Conservation (phyloP, 2,888 invertebrate genomes). For the Rhagophthalmus giganteus region DNA sequence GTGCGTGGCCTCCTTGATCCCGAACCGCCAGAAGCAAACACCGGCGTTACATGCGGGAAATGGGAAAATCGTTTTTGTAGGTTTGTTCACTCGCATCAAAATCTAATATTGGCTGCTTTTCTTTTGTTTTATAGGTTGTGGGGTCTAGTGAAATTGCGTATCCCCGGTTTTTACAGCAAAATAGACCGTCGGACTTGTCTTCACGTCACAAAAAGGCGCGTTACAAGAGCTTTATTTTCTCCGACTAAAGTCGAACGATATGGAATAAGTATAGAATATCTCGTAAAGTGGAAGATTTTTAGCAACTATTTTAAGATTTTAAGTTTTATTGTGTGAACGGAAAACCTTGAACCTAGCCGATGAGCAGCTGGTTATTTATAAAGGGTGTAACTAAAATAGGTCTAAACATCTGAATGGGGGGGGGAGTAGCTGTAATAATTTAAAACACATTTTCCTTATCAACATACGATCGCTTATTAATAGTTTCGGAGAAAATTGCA, state of each 20-base stretch:
- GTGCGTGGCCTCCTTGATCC: slow-evolving; percentile 40
- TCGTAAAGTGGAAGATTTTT: too few relatives aligned
- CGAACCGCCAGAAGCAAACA: slow-evolving; percentile 33
- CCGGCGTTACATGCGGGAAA: slow-evolving; percentile 34
- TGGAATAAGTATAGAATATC: too few relatives aligned
- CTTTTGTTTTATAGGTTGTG: slow-evolving; percentile 29
- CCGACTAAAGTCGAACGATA: neutral
- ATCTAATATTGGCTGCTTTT: slow-evolving; percentile 31
- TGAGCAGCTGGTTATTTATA: too few relatives aligned
- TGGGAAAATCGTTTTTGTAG: slow-evolving; percentile 36
- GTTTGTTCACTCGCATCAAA: slow-evolving; percentile 34
- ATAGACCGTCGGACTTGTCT: slow-evolving; percentile 21
- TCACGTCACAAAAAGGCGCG: slow-evolving; percentile 17
- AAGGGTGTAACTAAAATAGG: too few relatives aligned
- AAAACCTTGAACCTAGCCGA: too few relatives aligned
- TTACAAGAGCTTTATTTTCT: slow-evolving; percentile 6
- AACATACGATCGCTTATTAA: too few relatives aligned
- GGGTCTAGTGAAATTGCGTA: slow-evolving; percentile 23
- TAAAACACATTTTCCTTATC: too few relatives aligned
- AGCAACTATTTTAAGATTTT: too few relatives aligned
- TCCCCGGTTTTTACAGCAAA: slow-evolving; percentile 17
- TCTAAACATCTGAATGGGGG: too few relatives aligned
- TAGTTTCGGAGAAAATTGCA: too few relatives aligned
- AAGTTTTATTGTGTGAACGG: too few relatives aligned
- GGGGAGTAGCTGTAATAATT: too few relatives aligned